Base-by-base conservation (phyloP, 2,113 vertebrate genomes). In the Cacatua alba region DNA sequence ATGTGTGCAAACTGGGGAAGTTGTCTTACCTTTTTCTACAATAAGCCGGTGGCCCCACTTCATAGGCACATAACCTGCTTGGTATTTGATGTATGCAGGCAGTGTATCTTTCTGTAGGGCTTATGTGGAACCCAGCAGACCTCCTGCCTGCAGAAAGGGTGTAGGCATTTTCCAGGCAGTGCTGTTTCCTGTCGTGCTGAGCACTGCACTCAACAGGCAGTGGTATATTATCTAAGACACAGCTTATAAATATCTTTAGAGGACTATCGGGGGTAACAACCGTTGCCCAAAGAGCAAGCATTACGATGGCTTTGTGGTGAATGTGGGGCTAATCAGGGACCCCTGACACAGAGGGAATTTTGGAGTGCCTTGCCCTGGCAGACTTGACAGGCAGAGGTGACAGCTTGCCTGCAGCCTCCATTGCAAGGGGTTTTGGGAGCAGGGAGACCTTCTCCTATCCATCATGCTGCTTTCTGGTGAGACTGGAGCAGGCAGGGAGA, bases 401-500 rank as follows among this genome's bases (percentile, higher is more conserved):
- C 72, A 86, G 69, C 37, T 71, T 82, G 72, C 64, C 72, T 1
- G 3, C 41, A 78, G 31, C 53, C 74, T 78, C 55, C 43, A 7
- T 41, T 55, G 44, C 71, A 49, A 37, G 33, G 44, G 7, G 9
- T 88, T 94, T 65, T 2, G 2, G 63, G 81, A 95, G 60, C 80
- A 81, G 15, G 31, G 64, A 78, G 51, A 59, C 60, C 55, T 62
- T 84, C 44, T 78, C n/a, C 37, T 43, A 84, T 91, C 81, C 69
- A 23, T 95, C 81, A 59, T 13, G 14, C 51, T 78, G 69, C 72
- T 81, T 91, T 93, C 64, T 41, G 15, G 68, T 77, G 77, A 92
- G 80, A 41, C 46, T 28, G 35, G 80, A 94, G 64, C 51, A 48
- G 60, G 55, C 83, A 48, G 72, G 51, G 60, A 96, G 52, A 60